Conservation (phyloP, 2,888 invertebrate species). For the Resseliella maxima region DNA sequence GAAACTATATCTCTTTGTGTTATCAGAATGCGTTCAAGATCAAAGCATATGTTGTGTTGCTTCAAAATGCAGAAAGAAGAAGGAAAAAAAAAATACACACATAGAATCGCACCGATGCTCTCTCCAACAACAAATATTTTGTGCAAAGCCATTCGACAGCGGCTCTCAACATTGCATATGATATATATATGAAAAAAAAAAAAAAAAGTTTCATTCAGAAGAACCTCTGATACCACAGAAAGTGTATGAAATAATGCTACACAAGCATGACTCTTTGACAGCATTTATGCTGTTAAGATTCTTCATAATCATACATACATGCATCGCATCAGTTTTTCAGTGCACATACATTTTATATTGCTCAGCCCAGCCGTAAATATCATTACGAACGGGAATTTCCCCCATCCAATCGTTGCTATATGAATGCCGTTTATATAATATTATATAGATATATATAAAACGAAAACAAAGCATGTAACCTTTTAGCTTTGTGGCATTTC, state of each 20-base stretch:
- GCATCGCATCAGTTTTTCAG: not conserved
- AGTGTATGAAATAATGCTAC: not conserved
- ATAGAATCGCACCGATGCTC: no score
- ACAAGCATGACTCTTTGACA: not conserved
- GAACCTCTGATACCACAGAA: not conserved
- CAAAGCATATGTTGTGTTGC: not conserved
- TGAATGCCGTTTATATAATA: not conserved
- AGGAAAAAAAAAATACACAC: no score
- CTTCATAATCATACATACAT: not conserved
- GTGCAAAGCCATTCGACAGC: no score
- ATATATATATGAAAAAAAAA: no score
- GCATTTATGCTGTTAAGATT: not conserved
- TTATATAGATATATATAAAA: no score
- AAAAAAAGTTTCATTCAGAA: not conserved
- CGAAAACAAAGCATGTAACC: slow-evolving; percentile 15
- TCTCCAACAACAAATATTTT: no score
- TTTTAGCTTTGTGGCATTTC: slow-evolving; percentile 28
- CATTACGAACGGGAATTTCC: not conserved
- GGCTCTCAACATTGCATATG: not conserved
- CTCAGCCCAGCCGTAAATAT: not conserved
- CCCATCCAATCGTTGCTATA: not conserved
- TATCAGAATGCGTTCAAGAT: not conserved
- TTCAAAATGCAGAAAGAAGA: not conserved
- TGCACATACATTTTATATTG: not conserved
- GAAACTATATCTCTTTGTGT: not conserved